Evolutionary conservation across 2,797 vertebrate species (phyloP).

Genomic region (Alauda arvensis): DNA sequence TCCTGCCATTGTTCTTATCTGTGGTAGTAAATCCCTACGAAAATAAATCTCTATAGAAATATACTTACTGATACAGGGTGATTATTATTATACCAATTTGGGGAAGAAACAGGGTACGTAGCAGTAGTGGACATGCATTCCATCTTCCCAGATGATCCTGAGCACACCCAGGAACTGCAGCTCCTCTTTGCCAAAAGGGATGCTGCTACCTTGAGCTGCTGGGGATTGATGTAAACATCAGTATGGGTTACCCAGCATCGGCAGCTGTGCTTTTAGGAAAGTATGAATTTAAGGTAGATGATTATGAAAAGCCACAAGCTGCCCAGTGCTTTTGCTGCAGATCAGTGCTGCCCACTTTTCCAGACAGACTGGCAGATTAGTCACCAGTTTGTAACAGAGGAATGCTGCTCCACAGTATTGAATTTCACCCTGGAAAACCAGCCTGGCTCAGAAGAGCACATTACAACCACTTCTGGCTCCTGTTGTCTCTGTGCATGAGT

Average conservation of each 20-base stretch:
- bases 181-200: neutral
- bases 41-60: neutral
- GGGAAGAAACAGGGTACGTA: neutral
- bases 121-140: neutral
- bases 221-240: neutral
- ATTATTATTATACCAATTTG: neutral
- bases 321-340: neutral
- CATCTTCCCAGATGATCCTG: neutral
- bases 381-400: neutral
- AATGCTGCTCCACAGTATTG: neutral
- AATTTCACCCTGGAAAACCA: neutral
- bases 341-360: neutral
- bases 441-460: neutral
- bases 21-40: neutral
- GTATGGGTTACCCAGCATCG: neutral
- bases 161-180: neutral
- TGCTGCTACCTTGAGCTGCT: neutral
- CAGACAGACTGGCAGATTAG: neutral
- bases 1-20: neutral
- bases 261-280: neutral
- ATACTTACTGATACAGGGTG: neutral
- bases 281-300: neutral
- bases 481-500: neutral
- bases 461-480: neutral
- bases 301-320: neutral